These are phyloP conservation scores for Cyclophora albipunctata DNA, from an alignment of 2,888 invertebrate genomes.

Conservation along the genomic window DNA sequence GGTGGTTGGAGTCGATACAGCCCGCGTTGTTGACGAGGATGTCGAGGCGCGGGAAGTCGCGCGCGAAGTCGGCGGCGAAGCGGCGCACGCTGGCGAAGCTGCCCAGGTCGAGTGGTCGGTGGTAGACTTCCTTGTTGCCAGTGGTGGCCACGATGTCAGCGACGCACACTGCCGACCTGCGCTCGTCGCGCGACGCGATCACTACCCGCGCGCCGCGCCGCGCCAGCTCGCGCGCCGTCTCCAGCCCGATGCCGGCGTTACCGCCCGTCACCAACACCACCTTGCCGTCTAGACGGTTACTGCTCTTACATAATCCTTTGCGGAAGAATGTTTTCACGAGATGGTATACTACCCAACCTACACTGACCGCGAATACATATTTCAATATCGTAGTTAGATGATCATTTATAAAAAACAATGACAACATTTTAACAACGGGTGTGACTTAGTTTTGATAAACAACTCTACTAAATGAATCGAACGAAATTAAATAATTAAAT, in stretches of 20 bases:
- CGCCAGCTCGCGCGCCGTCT: conserved; percentile 82
- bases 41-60: conserved; percentile 67
- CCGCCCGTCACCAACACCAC: conserved; percentile 85
- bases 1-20: conserved; percentile 42
- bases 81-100: conserved; percentile 68
- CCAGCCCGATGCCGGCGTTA: conserved; percentile 88
- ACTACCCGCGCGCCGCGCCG: conserved; percentile 78
- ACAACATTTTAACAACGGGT: too few relatives aligned
- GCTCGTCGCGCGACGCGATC: conserved; percentile 86
- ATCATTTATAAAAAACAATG: too few relatives aligned
- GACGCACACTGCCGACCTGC: conserved; percentile 80
- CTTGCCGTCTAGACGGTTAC: conserved; percentile 64
- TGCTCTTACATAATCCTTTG: conserved; percentile 44
- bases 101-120: conserved; percentile 63
- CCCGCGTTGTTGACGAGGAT: conserved; percentile 80
- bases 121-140: conserved; percentile 81
- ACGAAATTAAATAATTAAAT: too few relatives aligned
- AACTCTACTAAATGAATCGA: too few relatives aligned
- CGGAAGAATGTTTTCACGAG: too few relatives aligned
- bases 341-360: too few relatives aligned
- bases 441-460: too few relatives aligned
- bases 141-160: conserved; percentile 81
- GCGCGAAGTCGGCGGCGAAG: conserved; percentile 77
- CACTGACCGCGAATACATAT: too few relatives aligned
- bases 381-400: too few relatives aligned